Conservation (phyloP, 1,140 invertebrate genomes). For the Cotesia vestalis region DNA sequence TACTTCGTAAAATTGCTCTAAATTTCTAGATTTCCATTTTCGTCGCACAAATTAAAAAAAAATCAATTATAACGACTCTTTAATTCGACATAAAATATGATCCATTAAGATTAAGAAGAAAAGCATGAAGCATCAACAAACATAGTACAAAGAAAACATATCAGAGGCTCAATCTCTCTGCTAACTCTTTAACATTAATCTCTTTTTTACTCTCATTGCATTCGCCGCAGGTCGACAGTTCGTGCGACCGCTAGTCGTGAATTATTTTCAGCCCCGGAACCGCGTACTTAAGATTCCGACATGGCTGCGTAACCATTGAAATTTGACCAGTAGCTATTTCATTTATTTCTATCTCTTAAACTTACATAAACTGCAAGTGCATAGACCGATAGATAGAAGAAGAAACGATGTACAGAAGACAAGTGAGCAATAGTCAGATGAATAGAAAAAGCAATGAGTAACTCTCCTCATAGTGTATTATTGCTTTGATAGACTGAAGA, state of each 20-base stretch:
- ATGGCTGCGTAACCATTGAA: conserved; percentile 34
- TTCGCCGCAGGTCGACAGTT: conserved; percentile 62
- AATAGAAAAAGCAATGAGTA: background rate
- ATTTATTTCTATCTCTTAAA: conserved; percentile 16
- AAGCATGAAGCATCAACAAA: background rate
- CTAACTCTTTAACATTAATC: conserved; percentile 35
- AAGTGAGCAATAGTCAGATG: background rate
- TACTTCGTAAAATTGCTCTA: too few relatives aligned
- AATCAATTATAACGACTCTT: background rate
- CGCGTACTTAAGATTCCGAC: conserved; percentile 51
- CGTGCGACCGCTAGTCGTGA: conserved; percentile 52
- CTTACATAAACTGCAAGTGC: background rate
- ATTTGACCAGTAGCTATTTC: conserved; percentile 17
- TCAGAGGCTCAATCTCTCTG: conserved; percentile 25
- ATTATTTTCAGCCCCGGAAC: conserved; percentile 63
- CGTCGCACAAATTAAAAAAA: too few relatives aligned
- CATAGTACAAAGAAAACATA: conserved; percentile 13
- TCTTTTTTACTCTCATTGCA: conserved; percentile 56
- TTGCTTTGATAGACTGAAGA: conserved; percentile 17
- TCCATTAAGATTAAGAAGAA: too few relatives aligned
- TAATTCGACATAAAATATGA: conserved; percentile 1
- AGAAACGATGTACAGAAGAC: too few relatives aligned
- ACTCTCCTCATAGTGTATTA: background rate
- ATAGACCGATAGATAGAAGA: background rate
- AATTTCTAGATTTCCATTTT: too few relatives aligned